Evolutionary conservation across 2,113 vertebrate species (phyloP).

Genomic region (Micronycteris hirsuta): DNA sequence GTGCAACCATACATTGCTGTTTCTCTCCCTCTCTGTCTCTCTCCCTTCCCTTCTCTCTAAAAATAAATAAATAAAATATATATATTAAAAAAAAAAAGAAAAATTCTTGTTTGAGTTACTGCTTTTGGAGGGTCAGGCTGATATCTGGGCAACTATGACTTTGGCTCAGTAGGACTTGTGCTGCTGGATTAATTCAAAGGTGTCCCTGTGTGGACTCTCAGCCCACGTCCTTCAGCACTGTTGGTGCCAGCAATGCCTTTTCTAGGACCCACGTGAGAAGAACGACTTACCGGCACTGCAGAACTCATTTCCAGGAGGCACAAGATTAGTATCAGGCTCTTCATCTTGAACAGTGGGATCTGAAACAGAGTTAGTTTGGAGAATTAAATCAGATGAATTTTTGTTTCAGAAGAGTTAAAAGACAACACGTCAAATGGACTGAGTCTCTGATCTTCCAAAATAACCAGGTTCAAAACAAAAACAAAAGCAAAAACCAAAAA

Average conservation of each 20-base stretch:
- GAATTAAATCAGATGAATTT: constrained; percentile 44
- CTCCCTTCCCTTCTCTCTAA: no score
- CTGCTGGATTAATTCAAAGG: background rate
- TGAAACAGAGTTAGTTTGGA: constrained; percentile 46
- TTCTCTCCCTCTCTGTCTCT: no score
- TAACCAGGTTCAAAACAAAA: background rate
- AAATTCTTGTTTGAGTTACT: background rate
- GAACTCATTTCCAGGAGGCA: constrained; percentile 52
- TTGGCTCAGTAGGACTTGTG: background rate
- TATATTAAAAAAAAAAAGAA: no score
- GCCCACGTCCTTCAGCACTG: background rate
- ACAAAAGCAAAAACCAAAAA: background rate
- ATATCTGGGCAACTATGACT: background rate
- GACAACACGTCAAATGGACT: background rate
- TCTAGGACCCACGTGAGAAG: background rate
- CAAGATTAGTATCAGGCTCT: constrained; percentile 59
- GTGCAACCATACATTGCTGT: no score
- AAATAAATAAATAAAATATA: no score
- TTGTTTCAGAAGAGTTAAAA: constrained; percentile 21
- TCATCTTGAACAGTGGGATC: constrained; percentile 66
- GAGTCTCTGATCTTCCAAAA: background rate
- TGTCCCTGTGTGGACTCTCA: background rate
- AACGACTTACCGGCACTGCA: constrained; percentile 70
- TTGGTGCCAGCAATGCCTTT: background rate
- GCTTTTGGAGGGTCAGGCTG: background rate